Conservation (phyloP, 2,888 invertebrate species). For the Trichacis sp. region DNA sequence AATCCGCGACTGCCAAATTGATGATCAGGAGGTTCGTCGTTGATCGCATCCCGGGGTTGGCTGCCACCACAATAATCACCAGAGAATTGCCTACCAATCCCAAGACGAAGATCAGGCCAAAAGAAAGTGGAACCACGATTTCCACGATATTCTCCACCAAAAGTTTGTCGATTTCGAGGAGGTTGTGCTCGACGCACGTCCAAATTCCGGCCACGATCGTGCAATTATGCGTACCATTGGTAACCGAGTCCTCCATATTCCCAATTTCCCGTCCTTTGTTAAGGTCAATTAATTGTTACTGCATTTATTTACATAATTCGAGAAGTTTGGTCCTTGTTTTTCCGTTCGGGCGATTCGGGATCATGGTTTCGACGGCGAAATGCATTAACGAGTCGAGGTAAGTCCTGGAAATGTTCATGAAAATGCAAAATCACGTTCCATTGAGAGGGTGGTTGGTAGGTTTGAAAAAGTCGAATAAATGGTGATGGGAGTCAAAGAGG, state of each 20-base stretch:
- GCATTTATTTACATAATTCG: not conserved
- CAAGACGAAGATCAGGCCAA: constrained; percentile 86
- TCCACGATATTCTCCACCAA: constrained; percentile 75
- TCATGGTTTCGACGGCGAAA: too few species aligned
- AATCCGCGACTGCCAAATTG: constrained; percentile 89
- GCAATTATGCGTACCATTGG: constrained; percentile 17
- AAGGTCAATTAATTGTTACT: not conserved
- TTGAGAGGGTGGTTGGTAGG: not conserved
- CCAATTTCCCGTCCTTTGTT: not conserved
- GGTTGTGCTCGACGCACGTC: constrained; percentile 38
- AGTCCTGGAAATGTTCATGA: not conserved
- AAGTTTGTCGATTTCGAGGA: constrained; percentile 53
- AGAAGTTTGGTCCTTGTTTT: not conserved
- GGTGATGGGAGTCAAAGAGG: too few species aligned
- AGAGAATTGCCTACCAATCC: constrained; percentile 91
- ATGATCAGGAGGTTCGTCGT: constrained; percentile 93
- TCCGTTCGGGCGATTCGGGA: not conserved
- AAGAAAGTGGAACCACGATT: constrained; percentile 83
- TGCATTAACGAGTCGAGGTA: too few species aligned
- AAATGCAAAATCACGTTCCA: constrained; percentile 5
- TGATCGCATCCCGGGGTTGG: constrained; percentile 91
- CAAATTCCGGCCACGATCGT: constrained; percentile 19
- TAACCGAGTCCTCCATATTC: constrained; percentile 22
- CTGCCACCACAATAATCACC: constrained; percentile 88
- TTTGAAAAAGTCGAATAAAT: not conserved